Base-by-base conservation (phyloP, 2,797 vertebrate genomes). In the Corythornis leucogaster region DNA sequence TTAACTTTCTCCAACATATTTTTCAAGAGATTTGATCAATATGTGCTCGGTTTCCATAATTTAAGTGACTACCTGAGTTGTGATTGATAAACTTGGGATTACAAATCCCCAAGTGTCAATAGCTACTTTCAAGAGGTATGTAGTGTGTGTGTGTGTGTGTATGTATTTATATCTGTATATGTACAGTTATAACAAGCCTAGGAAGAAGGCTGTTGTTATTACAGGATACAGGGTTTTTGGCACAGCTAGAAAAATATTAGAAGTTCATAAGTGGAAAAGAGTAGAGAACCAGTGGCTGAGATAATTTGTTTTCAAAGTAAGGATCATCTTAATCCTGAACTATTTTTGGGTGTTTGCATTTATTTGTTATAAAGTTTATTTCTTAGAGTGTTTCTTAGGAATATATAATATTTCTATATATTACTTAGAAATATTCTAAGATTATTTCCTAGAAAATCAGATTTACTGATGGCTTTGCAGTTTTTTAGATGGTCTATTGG, bases 41-140 rank as follows among this genome's bases (percentile, higher is more conserved):
- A 45, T 19, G 14, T 21, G 12, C 20, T 85, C 64, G 6, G 5
- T 46, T 81, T 79, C 22, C 19, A 7, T 42, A 8, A 6, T 77
- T 67, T 15, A 20, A 63, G 21, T 8, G 4, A 11, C 10, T 14
- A 9, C 24, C 43, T 76, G 51, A 43, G 19, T 15, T 0, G 0
- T 6, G 16, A 30, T 19, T 55, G 30, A 40, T 67, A 28, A 75
- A 21, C 19, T 25, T 58, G 48, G 13, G 46, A 54, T 77, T 81
- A 26, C 43, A 86, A 83, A 25, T 9, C 9, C 30, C 40, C 68
- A 8, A 4, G 19, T 33, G 4, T 43, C 55, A 45, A 20, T 43
- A 43, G 2, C 11, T 51, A 0, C 16, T 87, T 51, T 51, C 13
- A 43, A 66, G 35, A 35, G 9, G 14, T 5, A 19, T 3, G 5